Evolutionary conservation across 2,797 vertebrate genomes (phyloP).

Genomic region (Sebastes dallii): DNA sequence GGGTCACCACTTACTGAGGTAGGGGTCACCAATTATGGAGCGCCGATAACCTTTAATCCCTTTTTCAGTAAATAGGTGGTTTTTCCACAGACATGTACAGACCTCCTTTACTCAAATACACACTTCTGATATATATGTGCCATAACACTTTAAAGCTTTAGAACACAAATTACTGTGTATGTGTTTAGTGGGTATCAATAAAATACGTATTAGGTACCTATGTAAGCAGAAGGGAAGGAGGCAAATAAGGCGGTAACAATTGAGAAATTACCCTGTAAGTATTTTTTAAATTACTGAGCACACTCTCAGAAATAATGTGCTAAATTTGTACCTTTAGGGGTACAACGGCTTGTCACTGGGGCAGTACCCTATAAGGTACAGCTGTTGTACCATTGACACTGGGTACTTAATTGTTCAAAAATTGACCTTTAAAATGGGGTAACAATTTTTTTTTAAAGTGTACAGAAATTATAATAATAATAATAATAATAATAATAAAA

Average conservation of each 20-base stretch:
- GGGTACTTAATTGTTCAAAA: no score
- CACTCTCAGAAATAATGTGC: no score
- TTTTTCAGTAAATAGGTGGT: conserved; percentile 16
- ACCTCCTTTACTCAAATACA: neutral
- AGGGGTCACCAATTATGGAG: conserved; percentile 67
- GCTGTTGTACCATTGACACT: no score
- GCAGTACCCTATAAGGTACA: no score
- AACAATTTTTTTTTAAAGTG: no score
- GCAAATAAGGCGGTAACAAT: neutral
- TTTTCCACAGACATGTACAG: neutral
- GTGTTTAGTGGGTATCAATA: neutral
- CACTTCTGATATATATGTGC: neutral
- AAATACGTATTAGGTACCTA: neutral
- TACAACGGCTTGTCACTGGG: no score
- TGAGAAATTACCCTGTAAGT: neutral
- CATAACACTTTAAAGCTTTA: neutral
- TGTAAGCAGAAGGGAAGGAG: neutral
- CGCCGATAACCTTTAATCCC: conserved; percentile 24
- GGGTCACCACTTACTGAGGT: conserved; percentile 44
- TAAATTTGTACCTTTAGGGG: no score
- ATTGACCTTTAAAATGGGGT: no score
- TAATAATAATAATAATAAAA: no score
- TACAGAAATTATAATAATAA: no score
- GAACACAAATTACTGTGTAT: neutral
- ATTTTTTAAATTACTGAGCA: neutral